Conservation (phyloP, 2,797 vertebrate species). For the Crocidura indochinensis region DNA sequence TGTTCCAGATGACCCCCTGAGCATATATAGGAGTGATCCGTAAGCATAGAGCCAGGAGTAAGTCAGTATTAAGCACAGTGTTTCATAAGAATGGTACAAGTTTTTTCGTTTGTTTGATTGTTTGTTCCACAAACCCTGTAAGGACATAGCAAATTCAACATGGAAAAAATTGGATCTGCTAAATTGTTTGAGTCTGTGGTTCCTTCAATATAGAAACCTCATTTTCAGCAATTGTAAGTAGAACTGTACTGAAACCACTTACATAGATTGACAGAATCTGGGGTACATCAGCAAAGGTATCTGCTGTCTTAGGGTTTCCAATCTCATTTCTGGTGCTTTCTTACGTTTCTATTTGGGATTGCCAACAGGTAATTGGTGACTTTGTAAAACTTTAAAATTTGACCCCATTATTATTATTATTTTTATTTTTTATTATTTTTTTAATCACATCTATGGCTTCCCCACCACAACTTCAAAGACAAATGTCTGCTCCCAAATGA, state of each 20-base stretch:
- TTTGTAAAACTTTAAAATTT: neutral
- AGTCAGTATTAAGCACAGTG: no score
- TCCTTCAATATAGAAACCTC: neutral
- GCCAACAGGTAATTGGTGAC: neutral
- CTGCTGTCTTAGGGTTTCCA: neutral
- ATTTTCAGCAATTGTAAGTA: slow-evolving; percentile 2
- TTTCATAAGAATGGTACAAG: neutral
- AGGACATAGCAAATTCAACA: neutral
- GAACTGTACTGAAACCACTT: neutral
- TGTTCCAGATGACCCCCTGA: no score
- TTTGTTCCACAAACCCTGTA: slow-evolving; percentile 6
- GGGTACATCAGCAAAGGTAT: neutral
- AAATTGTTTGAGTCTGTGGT: neutral
- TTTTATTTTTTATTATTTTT: no score
- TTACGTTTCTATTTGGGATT: neutral
- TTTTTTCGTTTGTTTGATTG: neutral
- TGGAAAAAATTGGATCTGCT: neutral
- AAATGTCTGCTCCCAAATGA: neutral
- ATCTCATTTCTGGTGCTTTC: neutral
- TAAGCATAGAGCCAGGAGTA: no score
- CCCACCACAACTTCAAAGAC: no score
- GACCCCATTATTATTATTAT: no score
- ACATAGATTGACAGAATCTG: neutral
- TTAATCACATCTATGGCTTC: no score
- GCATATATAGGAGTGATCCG: no score